Percentiles rank a stretch among this genome's conserved stretches.
Conservation (phyloP, 2,113 vertebrate species). For the Ceyx cyanopectus region DNA sequence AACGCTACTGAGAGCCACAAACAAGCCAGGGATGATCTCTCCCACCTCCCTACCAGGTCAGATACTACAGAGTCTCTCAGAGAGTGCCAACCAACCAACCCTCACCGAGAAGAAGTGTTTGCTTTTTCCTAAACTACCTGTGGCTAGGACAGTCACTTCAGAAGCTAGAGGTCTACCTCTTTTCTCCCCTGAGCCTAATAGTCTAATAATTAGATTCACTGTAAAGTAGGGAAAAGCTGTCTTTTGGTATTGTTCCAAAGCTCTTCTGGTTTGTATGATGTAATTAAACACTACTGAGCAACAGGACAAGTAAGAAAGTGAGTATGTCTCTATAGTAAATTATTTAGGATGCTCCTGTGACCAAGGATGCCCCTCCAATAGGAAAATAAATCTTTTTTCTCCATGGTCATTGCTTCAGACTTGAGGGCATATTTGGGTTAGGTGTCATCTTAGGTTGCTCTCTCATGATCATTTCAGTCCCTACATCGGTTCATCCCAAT, state of each 20-base stretch:
- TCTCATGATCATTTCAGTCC: background rate
- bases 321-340: background rate
- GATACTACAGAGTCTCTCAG: background rate
- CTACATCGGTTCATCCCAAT: background rate
- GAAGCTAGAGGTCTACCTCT: background rate
- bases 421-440: background rate
- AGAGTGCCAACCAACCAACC: background rate
- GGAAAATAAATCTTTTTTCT: background rate
- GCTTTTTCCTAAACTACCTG: rapidly evolving
- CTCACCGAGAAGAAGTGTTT: background rate
- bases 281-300: background rate
- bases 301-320: background rate
- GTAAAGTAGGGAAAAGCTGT: background rate
- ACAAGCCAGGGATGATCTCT: background rate
- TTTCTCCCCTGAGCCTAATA: background rate
- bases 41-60: rapidly evolving
- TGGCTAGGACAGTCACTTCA: background rate
- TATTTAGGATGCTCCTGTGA: background rate
- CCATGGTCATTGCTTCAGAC: background rate
- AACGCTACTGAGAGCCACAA: background rate
- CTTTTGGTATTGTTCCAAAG: background rate
- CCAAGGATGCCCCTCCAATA: background rate
- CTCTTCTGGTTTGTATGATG: background rate
- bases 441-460: background rate
- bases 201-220: background rate